These are phyloP conservation scores for Vicugna pacos DNA, from an alignment of 2,113 vertebrate genomes.

Conservation along the genomic window DNA sequence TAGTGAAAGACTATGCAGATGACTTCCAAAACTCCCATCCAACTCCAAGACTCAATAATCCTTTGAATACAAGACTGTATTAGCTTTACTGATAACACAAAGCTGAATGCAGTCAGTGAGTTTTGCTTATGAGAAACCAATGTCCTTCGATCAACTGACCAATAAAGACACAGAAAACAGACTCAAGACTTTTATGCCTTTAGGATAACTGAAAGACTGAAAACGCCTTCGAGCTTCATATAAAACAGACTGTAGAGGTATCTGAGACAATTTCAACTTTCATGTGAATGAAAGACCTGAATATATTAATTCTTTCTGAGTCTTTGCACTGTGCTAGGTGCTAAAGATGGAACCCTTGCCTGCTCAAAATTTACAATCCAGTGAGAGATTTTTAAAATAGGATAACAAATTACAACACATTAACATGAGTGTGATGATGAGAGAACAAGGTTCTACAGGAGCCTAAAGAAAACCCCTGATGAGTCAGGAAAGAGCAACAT, in stretches of 20 bases:
- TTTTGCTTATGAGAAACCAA: neutral
- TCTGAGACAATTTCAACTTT: neutral
- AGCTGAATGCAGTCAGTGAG: neutral
- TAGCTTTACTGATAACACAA: neutral
- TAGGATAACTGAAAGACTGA: neutral
- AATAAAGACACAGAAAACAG: neutral
- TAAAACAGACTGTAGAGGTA: neutral
- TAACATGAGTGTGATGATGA: neutral
- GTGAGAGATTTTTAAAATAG: neutral
- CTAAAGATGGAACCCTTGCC: neutral
- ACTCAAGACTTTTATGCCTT: neutral
- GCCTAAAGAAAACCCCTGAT: neutral
- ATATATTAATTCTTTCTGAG: neutral
- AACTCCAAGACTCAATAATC: neutral
- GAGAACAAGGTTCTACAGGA: neutral
- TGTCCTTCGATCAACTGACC: neutral
- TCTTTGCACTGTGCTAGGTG: neutral
- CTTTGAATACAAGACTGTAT: neutral
- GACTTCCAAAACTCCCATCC: neutral
- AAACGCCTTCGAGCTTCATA: neutral
- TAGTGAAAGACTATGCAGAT: neutral
- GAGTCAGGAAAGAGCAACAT: neutral
- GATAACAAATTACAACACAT: neutral
- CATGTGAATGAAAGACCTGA: neutral
- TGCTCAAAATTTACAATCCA: neutral